phyloP scores from a whole-genome alignment of 1,140 invertebrate species.

The Cepaea nemoralis region DNA sequence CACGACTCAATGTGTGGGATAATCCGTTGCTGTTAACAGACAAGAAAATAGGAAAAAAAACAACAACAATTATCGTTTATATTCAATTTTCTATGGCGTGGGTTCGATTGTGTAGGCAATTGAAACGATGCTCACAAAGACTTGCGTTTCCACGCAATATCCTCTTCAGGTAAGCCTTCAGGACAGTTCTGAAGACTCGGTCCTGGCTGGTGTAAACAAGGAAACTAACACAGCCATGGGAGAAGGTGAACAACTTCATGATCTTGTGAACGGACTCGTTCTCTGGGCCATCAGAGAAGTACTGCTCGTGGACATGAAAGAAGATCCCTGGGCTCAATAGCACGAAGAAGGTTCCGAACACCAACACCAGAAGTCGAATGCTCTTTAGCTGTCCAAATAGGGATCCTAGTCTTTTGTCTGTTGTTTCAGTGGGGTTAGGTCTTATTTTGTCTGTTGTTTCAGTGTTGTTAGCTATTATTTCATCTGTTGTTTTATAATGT shows the following conservation, averaged over 20 bases:
- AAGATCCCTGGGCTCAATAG: background rate
- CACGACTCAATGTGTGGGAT: no score
- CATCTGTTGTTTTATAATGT: no score
- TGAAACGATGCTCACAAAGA: no score
- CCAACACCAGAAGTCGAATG: background rate
- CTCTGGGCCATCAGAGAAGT: background rate
- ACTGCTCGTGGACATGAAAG: background rate
- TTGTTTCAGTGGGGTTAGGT: no score
- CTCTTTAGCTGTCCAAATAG: background rate
- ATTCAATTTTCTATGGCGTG: no score
- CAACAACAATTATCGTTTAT: no score
- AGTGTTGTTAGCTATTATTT: no score
- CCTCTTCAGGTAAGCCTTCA: background rate
- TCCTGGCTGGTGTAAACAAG: background rate
- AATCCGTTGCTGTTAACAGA: no score
- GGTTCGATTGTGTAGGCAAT: no score
- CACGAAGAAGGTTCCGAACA: background rate
- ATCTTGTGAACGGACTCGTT: background rate
- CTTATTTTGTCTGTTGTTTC: no score
- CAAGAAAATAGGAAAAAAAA: no score
- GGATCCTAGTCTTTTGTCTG: background rate
- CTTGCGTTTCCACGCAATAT: background rate
- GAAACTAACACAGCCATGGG: background rate
- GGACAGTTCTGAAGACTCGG: background rate
- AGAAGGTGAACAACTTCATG: background rate